Evolutionary conservation across 1,140 invertebrate species (phyloP), one percentile per base, ranked within the genome.

Genomic region (Hycleus phaleratus): DNA sequence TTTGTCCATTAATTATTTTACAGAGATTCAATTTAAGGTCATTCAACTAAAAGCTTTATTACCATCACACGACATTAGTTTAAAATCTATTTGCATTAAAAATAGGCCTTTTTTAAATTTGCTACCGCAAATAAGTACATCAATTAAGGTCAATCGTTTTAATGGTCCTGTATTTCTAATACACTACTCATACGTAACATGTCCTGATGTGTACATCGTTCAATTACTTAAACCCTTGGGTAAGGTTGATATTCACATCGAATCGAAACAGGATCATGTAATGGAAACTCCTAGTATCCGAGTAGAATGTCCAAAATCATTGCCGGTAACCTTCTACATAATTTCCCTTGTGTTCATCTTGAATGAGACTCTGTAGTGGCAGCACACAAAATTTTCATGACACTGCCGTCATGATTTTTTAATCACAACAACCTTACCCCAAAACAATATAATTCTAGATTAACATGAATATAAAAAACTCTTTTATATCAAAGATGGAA

Each of bases 251-350:
- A 7, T 32, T 5, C 32, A 5, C 32, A 5, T 7, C 32, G 45
- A 12, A n/a, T 32, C 11, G 26, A 53, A 45, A 42, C n/a, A 26
- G 9, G 11, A 45, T 12, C 51, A 53, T 53, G 38, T 53, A 53
- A 53, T 53, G 51, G 46, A 53, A 53, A 32, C 32, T 5, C 50
- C 39, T 43, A 39, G 44, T 45, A 26, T n/a, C 42, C 42, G 51
- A 53, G 38, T 45, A 53, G 46, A 56, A 60, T 56, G 52, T 60
- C 58, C 47, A 55, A 60, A 60, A 56, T 60, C 58, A 55, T 60
- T 48, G 58, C 42, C 57, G 46, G 46, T 38, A 26, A 38, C 52
- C 51, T 46, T 60, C 58, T 55, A 50, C 52, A 46, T 60, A 60
- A 60, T 60, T 60, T 60, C 58, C 58, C 52, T 26, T 38, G 58